Percentiles rank a stretch among this genome's conserved stretches.
Evolutionary conservation across 2,888 invertebrate species (phyloP).

Genomic region (Dasysyrphus albostriatus): DNA sequence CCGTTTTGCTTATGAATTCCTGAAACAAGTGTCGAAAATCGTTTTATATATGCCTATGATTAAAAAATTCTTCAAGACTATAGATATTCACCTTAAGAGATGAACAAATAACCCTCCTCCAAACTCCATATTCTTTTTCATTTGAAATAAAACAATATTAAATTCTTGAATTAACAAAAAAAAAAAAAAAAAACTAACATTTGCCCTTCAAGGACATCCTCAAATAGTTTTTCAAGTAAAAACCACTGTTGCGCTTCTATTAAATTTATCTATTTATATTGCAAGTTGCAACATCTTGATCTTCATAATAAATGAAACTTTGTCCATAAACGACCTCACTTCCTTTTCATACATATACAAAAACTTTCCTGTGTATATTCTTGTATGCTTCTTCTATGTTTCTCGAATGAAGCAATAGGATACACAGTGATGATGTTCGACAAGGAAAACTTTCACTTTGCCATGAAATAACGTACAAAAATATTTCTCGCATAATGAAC

Average conservation of each 20-base stretch:
- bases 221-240: not conserved
- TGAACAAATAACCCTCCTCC: too few species aligned
- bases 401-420: not conserved
- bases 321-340: constrained; percentile 34
- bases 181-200: not conserved
- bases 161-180: too few species aligned
- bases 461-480: constrained; percentile 9
- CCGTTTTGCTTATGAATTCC: too few species aligned
- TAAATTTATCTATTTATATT: constrained; percentile 31
- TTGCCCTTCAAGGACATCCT: not conserved
- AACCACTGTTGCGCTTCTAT: constrained; percentile 49
- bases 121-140: too few species aligned
- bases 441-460: constrained; percentile 40
- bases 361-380: not conserved
- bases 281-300: constrained; percentile 11
- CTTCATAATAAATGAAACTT: constrained; percentile 38
- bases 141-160: too few species aligned
- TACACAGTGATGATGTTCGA: constrained; percentile 13
- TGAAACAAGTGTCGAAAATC: too few species aligned
- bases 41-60: too few species aligned
- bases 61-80: too few species aligned
- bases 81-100: too few species aligned
- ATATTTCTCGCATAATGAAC: constrained; percentile 41
- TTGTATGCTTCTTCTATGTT: not conserved
- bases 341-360: not conserved